These are phyloP conservation scores for Crepidodera aurea DNA, from an alignment of 2,888 invertebrate genomes.

Conservation along the genomic window DNA sequence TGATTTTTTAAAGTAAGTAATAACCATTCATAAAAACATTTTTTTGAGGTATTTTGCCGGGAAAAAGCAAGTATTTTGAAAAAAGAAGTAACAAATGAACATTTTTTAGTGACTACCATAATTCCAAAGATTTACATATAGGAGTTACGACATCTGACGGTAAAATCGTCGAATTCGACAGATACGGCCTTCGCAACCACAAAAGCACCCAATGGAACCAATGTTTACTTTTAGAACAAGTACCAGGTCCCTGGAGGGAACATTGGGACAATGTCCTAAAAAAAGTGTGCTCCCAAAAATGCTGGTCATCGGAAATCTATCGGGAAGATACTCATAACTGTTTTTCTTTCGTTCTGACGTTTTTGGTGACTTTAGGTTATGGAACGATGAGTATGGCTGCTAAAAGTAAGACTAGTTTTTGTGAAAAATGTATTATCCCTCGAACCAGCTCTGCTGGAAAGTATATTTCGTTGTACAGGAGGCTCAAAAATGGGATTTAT, in stretches of 20 bases:
- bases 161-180: slow-evolving; percentile 85
- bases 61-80: too few relatives aligned
- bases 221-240: slow-evolving; percentile 74
- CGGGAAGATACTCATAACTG: slow-evolving; percentile 83
- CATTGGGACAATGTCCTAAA: slow-evolving; percentile 74
- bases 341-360: slow-evolving; percentile 85
- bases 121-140: slow-evolving; percentile 87
- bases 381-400: slow-evolving; percentile 76
- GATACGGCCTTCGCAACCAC: slow-evolving; percentile 73
- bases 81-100: too few relatives aligned
- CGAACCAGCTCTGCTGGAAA: slow-evolving; percentile 83
- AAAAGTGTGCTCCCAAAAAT: slow-evolving; percentile 69
- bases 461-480: slow-evolving; percentile 83
- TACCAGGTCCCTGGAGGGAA: slow-evolving; percentile 69
- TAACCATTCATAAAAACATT: too few relatives aligned
- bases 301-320: slow-evolving; percentile 76
- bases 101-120: slow-evolving; percentile 76
- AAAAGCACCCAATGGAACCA: slow-evolving; percentile 69
- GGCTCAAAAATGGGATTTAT: slow-evolving; percentile 67
- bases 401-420: slow-evolving; percentile 73
- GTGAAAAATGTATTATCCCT: slow-evolving; percentile 82
- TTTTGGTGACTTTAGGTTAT: slow-evolving; percentile 76
- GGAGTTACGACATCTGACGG: slow-evolving; percentile 86
- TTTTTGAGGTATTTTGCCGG: too few relatives aligned
- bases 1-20: slow-evolving; percentile 83